A percentile compares a stretch with the other conserved stretches of the same genome.
These are phyloP conservation scores for Eudemis profundana DNA, from an alignment of 2,888 invertebrate species.

Conservation along the genomic window DNA sequence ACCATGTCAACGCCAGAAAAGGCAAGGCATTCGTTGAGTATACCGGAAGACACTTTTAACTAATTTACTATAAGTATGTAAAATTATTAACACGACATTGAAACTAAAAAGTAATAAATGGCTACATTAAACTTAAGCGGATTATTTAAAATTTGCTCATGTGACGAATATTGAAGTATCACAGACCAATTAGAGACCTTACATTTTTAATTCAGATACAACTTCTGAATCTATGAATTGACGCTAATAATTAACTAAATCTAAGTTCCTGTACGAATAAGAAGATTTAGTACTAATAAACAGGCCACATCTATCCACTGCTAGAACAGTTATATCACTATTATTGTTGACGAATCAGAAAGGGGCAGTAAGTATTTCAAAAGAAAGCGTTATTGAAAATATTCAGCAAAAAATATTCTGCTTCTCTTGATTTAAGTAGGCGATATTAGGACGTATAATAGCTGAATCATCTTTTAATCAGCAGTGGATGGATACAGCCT, in stretches of 20 bases:
- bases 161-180: constrained; percentile 37
- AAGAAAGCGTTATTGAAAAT: too few relatives aligned
- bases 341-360: too few relatives aligned
- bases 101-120: background rate
- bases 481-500: constrained; percentile 15
- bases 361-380: too few relatives aligned
- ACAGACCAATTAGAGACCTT: constrained; percentile 33
- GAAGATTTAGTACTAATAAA: background rate
- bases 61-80: background rate
- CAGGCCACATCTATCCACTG: constrained; percentile 7
- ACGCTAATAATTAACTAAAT: constrained; percentile 14
- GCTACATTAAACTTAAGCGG: background rate
- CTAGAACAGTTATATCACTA: too few relatives aligned
- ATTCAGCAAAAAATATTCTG: too few relatives aligned
- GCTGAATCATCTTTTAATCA: background rate
- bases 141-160: constrained; percentile 9
- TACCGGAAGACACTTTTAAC: background rate
- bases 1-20: constrained; percentile 4
- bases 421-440: too few relatives aligned
- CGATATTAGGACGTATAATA: too few relatives aligned
- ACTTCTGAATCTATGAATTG: background rate
- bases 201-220: constrained; percentile 1
- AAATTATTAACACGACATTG: background rate
- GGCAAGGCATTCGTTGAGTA: constrained; percentile 1
- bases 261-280: constrained; percentile 33